Base-by-base conservation (phyloP, 2,113 vertebrate genomes). In the Onychorhynchus coronatus region DNA sequence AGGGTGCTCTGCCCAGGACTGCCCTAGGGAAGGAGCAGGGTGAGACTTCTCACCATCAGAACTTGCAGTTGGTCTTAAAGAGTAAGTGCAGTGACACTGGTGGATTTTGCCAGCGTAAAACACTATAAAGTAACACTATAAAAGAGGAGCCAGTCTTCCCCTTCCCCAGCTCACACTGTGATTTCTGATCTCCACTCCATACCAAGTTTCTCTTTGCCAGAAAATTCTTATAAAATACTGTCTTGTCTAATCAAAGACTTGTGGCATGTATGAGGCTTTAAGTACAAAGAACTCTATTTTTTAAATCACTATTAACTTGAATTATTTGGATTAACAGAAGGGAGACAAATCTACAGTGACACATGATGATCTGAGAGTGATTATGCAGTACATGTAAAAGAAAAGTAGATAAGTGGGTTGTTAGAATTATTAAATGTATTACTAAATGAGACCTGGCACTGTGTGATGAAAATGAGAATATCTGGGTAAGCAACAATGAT, bases 391-490 rank as follows among this genome's bases (percentile, higher is more conserved):
- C 71, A 72, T 77, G 58, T 73, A 76, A 76, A 92, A 76, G 91
- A 65, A 85, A 90, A 92, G 88, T 89, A 95, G 83, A 49, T 28
- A 95, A 91, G 82, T 80, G 47, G 31, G 53, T 86, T 86, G 55
- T 95, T 94, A 96, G 81, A 96, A 61, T 79, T 89, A 88, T 85
- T 94, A 95, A 93, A 86, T 88, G 80, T 80, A 86, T 96, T 96
- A 96, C 76, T 91, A 96, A 95, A 86, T 85, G 75, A 95, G 77
- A 92, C 56, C 68, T 96, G 79, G 55, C 50, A 93, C 53, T 88
- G 39, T 84, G 15, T 92, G 89, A 79, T 95, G 95, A 94, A 97
- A 96, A 96, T 86, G 52, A 95, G 56, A 92, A 84, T 96, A 96
- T 86, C 44, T 91, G 56, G 44, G 71, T 97, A 93, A 97, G 84